Base-by-base conservation (phyloP, 2,888 invertebrate species). In the Crossocerus cetratus region DNA sequence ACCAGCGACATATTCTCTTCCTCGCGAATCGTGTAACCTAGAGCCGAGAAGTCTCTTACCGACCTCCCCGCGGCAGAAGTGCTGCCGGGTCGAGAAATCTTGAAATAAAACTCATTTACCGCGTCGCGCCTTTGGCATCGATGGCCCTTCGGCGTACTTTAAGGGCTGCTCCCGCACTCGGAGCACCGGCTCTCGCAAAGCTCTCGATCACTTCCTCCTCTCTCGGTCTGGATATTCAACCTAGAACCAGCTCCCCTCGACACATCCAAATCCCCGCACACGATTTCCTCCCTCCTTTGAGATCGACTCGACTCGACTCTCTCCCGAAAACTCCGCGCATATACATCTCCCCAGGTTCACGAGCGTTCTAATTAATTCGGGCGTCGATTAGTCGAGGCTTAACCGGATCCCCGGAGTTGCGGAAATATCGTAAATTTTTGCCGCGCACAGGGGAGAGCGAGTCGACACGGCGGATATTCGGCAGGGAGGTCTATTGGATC, bases 61-160 rank as follows among this genome's bases (percentile, higher is more conserved):
- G 77, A 76, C 73, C 72, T 77, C 75, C 69, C 56, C 68, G 74
- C 71, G 72, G 62, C 62, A 43, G 61, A 45, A 53, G 69, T 57
- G 56, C 57, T 69, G 44, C 57, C 56, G 49, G 14, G 69, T 67
- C 72, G 62, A 56, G 68, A 68, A 77, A 80, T 77, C 75, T 72
- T 79, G 74, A 76, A 78, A 78, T 78, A 72, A 78, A 80, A 78
- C 75, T 75, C 75, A 74, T 77, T 72, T 69, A 67, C 68, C 76
- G 60, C 45, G 62, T 58, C 72, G 53, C 63, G 57, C 66, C 69
- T 68, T 69, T 69, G 68, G 61, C 74, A 79, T 74, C 78, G 80
- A 80, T 76, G 80, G 74, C 73, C 71, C 72, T 76, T 66, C 67
- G 74, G 70, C 66, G 72, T 68, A 62, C 64, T 75, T 72, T 69